phyloP scores from a whole-genome alignment of 2,113 vertebrate genomes.

The Brachyistius frenatus region DNA sequence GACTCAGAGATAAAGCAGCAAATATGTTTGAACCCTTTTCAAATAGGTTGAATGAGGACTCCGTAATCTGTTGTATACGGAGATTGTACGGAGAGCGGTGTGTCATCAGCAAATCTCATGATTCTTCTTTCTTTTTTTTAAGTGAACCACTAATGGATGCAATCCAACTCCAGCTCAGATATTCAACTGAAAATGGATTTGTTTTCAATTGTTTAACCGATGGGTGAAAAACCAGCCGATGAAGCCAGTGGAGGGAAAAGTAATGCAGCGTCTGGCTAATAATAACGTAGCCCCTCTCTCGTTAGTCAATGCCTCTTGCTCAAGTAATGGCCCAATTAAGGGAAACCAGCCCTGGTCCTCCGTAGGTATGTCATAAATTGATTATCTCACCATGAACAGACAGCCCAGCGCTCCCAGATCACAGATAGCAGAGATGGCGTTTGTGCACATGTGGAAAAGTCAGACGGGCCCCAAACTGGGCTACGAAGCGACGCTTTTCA shows the following conservation, averaged over 20 bases:
- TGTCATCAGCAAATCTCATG: conserved; percentile 36
- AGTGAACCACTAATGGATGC: conserved; percentile 1
- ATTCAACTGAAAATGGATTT: conserved; percentile 7
- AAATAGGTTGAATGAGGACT: neutral
- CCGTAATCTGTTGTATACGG: neutral
- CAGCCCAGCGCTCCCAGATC: conserved; percentile 67
- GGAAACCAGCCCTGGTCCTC: conserved; percentile 67
- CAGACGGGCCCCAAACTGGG: conserved; percentile 60
- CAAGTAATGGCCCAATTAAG: conserved; percentile 80
- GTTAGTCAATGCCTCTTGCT: conserved; percentile 73
- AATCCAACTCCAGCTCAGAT: conserved; percentile 19
- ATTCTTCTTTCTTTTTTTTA: conserved; percentile 3
- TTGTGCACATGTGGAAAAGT: conserved; percentile 57
- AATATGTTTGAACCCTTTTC: conserved; percentile 8
- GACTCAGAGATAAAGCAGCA: conserved; percentile 31
- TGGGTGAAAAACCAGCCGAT: conserved; percentile 57
- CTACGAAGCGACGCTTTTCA: conserved; percentile 78
- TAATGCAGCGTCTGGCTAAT: conserved; percentile 58
- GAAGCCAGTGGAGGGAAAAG: conserved; percentile 61
- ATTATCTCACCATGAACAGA: conserved; percentile 78
- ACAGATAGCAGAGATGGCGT: conserved; percentile 57
- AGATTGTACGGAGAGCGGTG: neutral
- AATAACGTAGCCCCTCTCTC: conserved; percentile 66
- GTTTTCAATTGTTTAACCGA: conserved; percentile 46
- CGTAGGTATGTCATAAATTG: conserved; percentile 78